These are phyloP conservation scores for Montipora capitata DNA, from an alignment of 92 coral and sea anemone genomes.

Conservation along the genomic window DNA sequence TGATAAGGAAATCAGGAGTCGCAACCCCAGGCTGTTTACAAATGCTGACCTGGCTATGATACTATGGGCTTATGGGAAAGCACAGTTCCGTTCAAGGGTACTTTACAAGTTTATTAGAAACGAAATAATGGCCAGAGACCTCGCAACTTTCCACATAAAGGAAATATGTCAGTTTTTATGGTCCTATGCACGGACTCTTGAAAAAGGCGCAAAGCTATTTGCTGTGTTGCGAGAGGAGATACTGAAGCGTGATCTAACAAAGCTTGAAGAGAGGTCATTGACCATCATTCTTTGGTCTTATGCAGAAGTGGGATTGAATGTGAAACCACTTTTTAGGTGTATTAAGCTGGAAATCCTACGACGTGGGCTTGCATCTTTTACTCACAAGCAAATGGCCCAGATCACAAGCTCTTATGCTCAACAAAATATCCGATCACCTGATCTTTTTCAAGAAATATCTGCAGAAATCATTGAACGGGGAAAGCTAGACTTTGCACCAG, in stretches of 20 bases:
- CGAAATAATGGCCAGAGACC: constrained; percentile 76
- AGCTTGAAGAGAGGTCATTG: constrained; percentile 75
- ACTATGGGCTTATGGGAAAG: constrained; percentile 85
- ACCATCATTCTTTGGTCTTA: constrained; percentile 83
- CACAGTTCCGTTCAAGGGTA: constrained; percentile 49
- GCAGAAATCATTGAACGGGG: constrained; percentile 62
- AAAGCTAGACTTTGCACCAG: constrained; percentile 55
- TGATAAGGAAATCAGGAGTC: constrained; percentile 69
- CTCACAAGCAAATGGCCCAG: constrained; percentile 78
- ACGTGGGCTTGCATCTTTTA: constrained; percentile 58
- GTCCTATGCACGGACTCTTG: constrained; percentile 85
- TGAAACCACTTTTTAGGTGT: constrained; percentile 74
- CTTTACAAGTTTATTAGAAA: constrained; percentile 67
- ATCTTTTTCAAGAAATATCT: constrained; percentile 76
- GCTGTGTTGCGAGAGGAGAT: constrained; percentile 77
- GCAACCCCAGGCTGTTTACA: constrained; percentile 62
- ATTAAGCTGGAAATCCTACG: constrained; percentile 79
- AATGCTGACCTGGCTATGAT: constrained; percentile 88
- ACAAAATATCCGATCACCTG: constrained; percentile 82
- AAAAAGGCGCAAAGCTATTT: constrained; percentile 79
- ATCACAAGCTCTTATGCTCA: constrained; percentile 83
- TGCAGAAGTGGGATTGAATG: constrained; percentile 76
- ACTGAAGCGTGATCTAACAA: constrained; percentile 63
- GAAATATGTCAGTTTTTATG: constrained; percentile 88
- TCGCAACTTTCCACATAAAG: constrained; percentile 61